Conservation (phyloP, 64 coral and sea anemone species). For the Pocillopora damicornis region DNA sequence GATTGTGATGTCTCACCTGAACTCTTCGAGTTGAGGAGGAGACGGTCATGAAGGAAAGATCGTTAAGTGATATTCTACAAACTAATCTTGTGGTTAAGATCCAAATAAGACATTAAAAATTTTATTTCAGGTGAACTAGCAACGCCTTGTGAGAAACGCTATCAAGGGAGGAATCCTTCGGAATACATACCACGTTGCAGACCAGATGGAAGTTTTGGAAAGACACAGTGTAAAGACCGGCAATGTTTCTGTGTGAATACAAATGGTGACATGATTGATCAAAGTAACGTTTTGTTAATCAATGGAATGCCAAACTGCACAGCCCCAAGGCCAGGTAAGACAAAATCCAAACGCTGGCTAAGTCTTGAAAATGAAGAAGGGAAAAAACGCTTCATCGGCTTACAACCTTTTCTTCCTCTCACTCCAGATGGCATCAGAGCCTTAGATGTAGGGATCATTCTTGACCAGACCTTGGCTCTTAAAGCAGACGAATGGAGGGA, state of each 20-base stretch:
- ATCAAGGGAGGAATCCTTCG: constrained; percentile 31
- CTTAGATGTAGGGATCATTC: constrained; percentile 47
- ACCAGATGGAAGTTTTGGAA: constrained; percentile 59
- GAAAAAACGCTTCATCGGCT: neutral
- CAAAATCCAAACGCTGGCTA: neutral
- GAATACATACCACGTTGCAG: constrained; percentile 73
- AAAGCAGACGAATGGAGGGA: constrained; percentile 28
- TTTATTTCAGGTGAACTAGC: constrained; percentile 8
- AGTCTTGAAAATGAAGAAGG: neutral
- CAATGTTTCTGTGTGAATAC: constrained; percentile 81
- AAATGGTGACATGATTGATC: constrained; percentile 47
- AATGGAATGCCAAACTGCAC: constrained; percentile 56
- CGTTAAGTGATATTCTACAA: too few relatives aligned
- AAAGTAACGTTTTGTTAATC: constrained; percentile 39
- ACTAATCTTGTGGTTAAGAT: too few relatives aligned
- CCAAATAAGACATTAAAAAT: too few relatives aligned
- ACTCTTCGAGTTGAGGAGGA: too few relatives aligned
- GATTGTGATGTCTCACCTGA: too few relatives aligned
- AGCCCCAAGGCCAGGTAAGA: constrained; percentile 5
- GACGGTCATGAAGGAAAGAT: too few relatives aligned
- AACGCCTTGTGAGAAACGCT: constrained; percentile 39
- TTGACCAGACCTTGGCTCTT: constrained; percentile 39
- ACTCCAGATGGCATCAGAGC: constrained; percentile 8
- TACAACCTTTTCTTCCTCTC: neutral
- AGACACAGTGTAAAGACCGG: constrained; percentile 52